Evolutionary conservation across 1,140 invertebrate genomes (phyloP).

Genomic region (Drosophila ohnishii): DNA sequence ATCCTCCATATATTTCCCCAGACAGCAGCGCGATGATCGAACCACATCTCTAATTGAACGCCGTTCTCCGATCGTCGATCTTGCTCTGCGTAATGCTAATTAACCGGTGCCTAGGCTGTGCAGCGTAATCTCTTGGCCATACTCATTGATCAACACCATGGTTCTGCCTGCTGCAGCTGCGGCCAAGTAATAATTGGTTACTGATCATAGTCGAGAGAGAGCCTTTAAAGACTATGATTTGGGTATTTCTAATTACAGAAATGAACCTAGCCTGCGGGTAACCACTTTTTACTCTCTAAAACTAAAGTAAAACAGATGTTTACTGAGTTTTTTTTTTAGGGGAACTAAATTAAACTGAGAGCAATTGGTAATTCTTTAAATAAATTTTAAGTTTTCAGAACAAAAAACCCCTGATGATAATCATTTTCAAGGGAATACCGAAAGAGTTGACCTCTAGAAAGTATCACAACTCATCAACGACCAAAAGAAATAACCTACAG

Average conservation of each 20-base stretch:
- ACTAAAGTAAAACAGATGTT: background rate
- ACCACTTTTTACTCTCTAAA: background rate
- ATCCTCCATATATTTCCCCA: conserved; percentile 1
- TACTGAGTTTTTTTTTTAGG: no score
- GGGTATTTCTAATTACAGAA: conserved; percentile 10
- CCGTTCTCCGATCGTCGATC: conserved; percentile 1
- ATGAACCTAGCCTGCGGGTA: background rate
- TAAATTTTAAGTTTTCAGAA: background rate
- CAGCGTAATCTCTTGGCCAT: conserved; percentile 2
- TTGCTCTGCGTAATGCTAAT: conserved; percentile 16
- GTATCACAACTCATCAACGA: no score
- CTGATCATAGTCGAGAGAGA: background rate
- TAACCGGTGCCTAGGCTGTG: conserved; percentile 6
- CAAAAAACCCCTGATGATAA: no score
- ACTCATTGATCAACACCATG: conserved; percentile 20
- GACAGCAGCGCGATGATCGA: conserved; percentile 7
- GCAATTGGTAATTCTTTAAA: background rate
- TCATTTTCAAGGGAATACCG: no score
- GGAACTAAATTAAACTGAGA: background rate
- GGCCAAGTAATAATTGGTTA: conserved; percentile 7
- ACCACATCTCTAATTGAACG: conserved; percentile 21
- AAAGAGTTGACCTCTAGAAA: no score
- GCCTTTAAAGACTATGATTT: conserved; percentile 8
- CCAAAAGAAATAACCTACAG: no score
- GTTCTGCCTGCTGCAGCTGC: conserved; percentile 5